These are phyloP conservation scores for Tyrannus savana DNA, from an alignment of 2,113 vertebrate species.

Conservation along the genomic window DNA sequence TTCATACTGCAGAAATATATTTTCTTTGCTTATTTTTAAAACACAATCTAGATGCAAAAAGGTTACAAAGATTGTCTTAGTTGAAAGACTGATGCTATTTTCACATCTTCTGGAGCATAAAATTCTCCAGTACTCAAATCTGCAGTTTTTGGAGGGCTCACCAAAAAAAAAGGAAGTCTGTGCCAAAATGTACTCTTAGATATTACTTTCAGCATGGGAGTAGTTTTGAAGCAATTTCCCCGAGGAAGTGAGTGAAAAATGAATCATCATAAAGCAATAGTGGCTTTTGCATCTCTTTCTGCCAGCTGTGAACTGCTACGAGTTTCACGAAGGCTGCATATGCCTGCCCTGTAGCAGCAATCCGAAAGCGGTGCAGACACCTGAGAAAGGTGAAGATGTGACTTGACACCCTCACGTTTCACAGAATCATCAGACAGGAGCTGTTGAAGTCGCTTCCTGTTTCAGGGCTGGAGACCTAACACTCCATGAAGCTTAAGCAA, in stretches of 20 bases:
- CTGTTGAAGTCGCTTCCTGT: not conserved
- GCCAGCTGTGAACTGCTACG: not conserved
- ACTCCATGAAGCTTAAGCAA: not conserved
- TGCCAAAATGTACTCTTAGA: not conserved
- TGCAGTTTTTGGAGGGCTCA: not conserved
- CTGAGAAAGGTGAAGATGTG: accelerated
- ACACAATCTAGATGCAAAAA: not conserved
- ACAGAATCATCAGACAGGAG: not conserved
- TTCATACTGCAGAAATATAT: not conserved
- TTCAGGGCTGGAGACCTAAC: not conserved
- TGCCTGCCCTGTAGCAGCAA: not conserved
- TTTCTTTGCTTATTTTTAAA: not conserved
- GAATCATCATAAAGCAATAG: not conserved
- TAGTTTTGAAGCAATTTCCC: not conserved
- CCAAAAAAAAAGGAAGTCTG: not conserved
- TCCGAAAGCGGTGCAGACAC: not conserved
- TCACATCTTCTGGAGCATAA: not conserved
- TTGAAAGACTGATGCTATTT: not conserved
- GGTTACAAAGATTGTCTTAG: not conserved
- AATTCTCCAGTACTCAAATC: not conserved
- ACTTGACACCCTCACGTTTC: not conserved
- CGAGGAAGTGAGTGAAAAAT: not conserved
- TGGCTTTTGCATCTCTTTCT: not conserved
- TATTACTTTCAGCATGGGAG: not conserved
- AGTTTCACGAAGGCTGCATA: not conserved